Base-by-base conservation (phyloP, 2,113 vertebrate genomes). In the Regulus satrapa region DNA sequence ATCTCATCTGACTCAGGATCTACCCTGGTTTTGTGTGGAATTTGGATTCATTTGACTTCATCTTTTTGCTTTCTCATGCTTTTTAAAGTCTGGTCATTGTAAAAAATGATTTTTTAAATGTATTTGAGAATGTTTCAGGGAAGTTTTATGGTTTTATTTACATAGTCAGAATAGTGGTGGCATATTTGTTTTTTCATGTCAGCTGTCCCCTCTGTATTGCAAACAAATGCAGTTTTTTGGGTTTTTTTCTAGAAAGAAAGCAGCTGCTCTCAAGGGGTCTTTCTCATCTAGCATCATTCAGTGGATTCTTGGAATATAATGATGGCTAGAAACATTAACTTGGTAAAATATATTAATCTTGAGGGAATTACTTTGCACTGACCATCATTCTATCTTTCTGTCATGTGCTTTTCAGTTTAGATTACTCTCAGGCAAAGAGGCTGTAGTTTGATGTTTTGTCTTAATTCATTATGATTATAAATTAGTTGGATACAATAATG, bases 381-480 rank as follows among this genome's bases (percentile, higher is more conserved):
- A 43, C 38, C 45, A 69, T 96, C 78, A 66, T 24, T 97, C 77
- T 45, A 0, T 90, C 91, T 89, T 89, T 95, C 81, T 89, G 61
- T 92, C 78, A 28, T n/a, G 61, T 80, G 86, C 84, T 79, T 84
- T 97, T 94, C 77, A 67, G 26, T 83, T 95, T 91, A 96, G 81
- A 89, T 95, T 84, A 40, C 59, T 66, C 41, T 64, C 45, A 63
- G 74, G 67, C n/a, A 89, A 88, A 86, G 54, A 76, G 58, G 36
- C 62, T 64, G 54, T 78, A n/a, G 40, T 90, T 61, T 77, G 56
- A 78, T 76, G 67, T 38, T 95, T 96, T 94, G 64, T 94, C 84
- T 92, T 68, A 89, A 88, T 89, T 92, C 31, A 92, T 95, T 94
- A 88, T 79, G 46, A 88, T 95, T 96, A 74, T 85, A 94, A 95